phyloP scores from a whole-genome alignment of 2,888 invertebrate genomes.

The Mimas tiliae region DNA sequence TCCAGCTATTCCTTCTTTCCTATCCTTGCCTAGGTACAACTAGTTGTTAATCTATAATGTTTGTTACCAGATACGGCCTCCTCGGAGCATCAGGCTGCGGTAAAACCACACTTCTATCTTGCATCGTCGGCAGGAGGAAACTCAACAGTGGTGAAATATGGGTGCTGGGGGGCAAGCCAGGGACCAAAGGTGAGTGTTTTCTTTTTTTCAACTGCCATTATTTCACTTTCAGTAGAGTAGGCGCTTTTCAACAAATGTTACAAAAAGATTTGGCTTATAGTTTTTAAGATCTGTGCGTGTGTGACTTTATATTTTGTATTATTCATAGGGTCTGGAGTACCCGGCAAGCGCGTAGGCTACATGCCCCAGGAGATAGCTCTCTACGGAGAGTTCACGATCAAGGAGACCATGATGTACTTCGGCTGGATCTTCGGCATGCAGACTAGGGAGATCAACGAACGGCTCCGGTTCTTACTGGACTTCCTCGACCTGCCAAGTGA shows the following conservation, averaged over 20 bases:
- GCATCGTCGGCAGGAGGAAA: conserved; percentile 94
- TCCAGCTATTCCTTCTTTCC: too few species aligned
- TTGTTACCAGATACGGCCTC: conserved; percentile 91
- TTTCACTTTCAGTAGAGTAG: too few species aligned
- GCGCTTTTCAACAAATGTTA: too few species aligned
- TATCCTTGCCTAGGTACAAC: too few species aligned
- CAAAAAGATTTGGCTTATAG: too few species aligned
- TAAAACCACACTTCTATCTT: conserved; percentile 97
- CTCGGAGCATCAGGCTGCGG: conserved; percentile 98
- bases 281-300: too few species aligned
- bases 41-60: conserved; percentile 15
- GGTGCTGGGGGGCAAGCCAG: conserved; percentile 95
- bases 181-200: conserved; percentile 86
- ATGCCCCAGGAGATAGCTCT: conserved; percentile 98
- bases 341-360: conserved; percentile 97
- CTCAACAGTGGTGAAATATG: conserved; percentile 94
- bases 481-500: conserved; percentile 96
- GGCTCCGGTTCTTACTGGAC: conserved; percentile 93
- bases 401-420: conserved; percentile 98
- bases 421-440: conserved; percentile 98
- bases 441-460: conserved; percentile 90
- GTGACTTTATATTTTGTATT: background rate
- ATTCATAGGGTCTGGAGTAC: conserved; percentile 90
- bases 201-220: background rate
- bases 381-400: conserved; percentile 96